Conservation (phyloP, 2,888 invertebrate species). For the Clistopyga incitator region DNA sequence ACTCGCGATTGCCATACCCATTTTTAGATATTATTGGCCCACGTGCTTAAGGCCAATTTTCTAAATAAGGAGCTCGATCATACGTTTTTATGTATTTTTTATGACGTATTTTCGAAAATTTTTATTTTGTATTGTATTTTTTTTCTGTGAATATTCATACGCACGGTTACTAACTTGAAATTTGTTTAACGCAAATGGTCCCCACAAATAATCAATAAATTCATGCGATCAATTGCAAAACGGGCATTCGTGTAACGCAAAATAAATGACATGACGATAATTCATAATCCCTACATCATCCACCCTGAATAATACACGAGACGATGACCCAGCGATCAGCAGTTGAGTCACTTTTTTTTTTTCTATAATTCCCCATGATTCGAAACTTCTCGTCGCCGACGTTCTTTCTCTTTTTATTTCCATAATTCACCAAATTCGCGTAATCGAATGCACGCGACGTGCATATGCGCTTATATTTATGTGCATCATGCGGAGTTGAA, state of each 20-base stretch:
- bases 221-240: background rate
- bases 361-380: background rate
- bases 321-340: background rate
- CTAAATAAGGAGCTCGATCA: too few species aligned
- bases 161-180: background rate
- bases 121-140: too few species aligned
- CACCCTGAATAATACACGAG: background rate
- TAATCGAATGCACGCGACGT: slow-evolving; percentile 25
- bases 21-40: background rate
- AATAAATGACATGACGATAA: slow-evolving; percentile 7
- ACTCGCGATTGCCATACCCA: too few species aligned
- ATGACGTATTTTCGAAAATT: too few species aligned
- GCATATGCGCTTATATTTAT: background rate
- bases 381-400: background rate
- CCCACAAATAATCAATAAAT: background rate
- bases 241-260: background rate
- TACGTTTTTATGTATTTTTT: too few species aligned
- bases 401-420: slow-evolving; percentile 3
- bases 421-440: slow-evolving; percentile 8
- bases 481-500: background rate
- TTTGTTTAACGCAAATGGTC: background rate
- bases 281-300: background rate
- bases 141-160: too few species aligned
- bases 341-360: background rate
- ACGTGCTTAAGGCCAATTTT: background rate